Percentiles rank a stretch among this genome's conserved stretches.
Conservation (phyloP, 2,113 vertebrate genomes). For the Syngnathoides biaculeatus region DNA sequence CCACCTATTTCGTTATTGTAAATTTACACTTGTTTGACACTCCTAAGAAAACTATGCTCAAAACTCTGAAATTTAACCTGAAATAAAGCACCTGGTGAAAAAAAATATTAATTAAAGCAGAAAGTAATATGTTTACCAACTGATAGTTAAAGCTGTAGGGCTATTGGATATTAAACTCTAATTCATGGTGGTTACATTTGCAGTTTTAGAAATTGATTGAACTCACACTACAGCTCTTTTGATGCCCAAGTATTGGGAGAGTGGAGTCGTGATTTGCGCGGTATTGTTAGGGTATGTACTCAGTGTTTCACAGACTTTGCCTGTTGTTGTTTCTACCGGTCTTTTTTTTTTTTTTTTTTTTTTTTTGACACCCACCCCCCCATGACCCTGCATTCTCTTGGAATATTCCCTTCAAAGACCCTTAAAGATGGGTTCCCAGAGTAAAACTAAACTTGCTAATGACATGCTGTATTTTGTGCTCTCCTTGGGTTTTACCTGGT, state of each 20-base stretch:
- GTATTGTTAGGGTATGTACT: conserved; percentile 59
- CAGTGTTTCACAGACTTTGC: conserved; percentile 47
- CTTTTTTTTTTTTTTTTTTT: conserved; percentile 68
- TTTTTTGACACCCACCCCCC: conserved; percentile 47
- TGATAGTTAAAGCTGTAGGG: conserved; percentile 54
- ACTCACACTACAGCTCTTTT: conserved; percentile 48
- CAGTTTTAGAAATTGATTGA: conserved; percentile 48
- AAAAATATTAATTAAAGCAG: conserved; percentile 34
- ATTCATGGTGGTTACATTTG: conserved; percentile 53
- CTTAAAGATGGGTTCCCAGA: conserved; percentile 37
- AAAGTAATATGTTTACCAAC: conserved; percentile 40
- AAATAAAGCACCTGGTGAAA: conserved; percentile 38
- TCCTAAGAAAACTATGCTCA: conserved; percentile 14
- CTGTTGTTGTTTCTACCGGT: conserved; percentile 69
- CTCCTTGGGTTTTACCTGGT: conserved; percentile 1
- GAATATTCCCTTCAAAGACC: conserved; percentile 13
- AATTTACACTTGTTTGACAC: conserved; percentile 20
- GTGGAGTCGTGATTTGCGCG: conserved; percentile 59
- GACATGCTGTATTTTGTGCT: not conserved
- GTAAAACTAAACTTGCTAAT: conserved; percentile 7
- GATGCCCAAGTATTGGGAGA: conserved; percentile 51
- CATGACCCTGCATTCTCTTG: conserved; percentile 11
- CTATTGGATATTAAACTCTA: conserved; percentile 54
- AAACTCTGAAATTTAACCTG: conserved; percentile 13
- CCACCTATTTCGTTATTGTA: conserved; percentile 2